These are phyloP conservation scores for Stenodera caucasica DNA, from an alignment of 2,888 invertebrate species.

Conservation along the genomic window DNA sequence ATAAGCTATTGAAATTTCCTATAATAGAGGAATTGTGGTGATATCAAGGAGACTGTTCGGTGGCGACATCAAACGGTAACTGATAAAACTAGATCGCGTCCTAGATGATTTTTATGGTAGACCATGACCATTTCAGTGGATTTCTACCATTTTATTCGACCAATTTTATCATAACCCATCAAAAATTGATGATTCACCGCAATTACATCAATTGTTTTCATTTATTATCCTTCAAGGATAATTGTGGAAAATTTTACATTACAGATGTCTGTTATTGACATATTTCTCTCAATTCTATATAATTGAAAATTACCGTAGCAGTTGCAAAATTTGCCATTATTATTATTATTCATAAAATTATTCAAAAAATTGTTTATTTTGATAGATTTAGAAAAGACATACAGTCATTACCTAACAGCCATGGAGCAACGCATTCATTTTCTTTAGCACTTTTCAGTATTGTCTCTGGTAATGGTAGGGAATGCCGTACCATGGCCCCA, in stretches of 20 bases:
- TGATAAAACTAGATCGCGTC: conserved; percentile 6
- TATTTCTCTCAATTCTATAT: neutral
- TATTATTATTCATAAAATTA: neutral
- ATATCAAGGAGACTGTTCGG: conserved; percentile 12
- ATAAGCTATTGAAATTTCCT: conserved; percentile 20
- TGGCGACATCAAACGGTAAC: conserved; percentile 31
- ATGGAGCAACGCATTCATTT: conserved; percentile 96
- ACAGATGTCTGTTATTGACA: neutral
- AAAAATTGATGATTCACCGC: neutral
- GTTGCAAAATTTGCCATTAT: conserved; percentile 3
- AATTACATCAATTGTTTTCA: neutral
- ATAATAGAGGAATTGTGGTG: neutral
- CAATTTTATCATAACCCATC: neutral
- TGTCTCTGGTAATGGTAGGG: conserved; percentile 96
- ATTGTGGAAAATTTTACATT: neutral
- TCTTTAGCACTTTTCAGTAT: conserved; percentile 97
- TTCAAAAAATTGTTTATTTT: neutral
- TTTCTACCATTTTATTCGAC: neutral
- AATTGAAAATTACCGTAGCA: neutral
- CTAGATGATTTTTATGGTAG: conserved; percentile 11
- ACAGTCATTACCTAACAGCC: conserved; percentile 89
- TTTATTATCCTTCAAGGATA: neutral
- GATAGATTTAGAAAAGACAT: conserved; percentile 41
- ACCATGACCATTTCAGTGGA: neutral
- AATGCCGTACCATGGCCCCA: conserved; percentile 99